Percentiles rank a stretch among this genome's conserved stretches.
phyloP scores from a whole-genome alignment of 2,113 vertebrate species.

The Neogobius melanostomus region DNA sequence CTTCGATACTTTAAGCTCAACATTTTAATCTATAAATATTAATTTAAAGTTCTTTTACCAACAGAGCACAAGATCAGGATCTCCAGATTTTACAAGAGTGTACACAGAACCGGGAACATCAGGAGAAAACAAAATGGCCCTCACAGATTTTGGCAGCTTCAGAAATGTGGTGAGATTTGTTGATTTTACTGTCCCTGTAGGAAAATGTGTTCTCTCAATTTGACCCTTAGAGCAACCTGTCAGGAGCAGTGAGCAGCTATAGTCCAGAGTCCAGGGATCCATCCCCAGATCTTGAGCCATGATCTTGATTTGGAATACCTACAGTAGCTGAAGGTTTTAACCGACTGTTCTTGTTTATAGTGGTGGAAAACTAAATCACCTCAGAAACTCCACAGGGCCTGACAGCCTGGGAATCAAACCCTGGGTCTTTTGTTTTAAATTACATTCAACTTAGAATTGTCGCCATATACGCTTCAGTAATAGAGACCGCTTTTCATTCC shows the following conservation, averaged over 20 bases:
- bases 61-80: constrained; percentile 53
- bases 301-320: too few relatives aligned
- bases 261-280: too few relatives aligned
- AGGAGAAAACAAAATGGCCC: constrained; percentile 78
- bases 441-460: neutral
- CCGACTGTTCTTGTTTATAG: too few relatives aligned
- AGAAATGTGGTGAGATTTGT: constrained; percentile 77
- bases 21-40: neutral
- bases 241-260: too few relatives aligned
- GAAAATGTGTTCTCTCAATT: too few relatives aligned
- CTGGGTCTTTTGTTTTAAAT: neutral
- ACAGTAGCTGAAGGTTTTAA: too few relatives aligned
- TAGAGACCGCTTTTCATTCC: constrained; percentile 24
- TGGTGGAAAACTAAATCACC: too few relatives aligned
- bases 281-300: neutral
- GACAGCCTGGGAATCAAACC: too few relatives aligned
- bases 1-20: neutral
- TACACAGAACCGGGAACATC: constrained; percentile 66
- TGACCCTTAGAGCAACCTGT: too few relatives aligned
- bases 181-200: too few relatives aligned
- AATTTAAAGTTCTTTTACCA: neutral
- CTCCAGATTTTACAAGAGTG: constrained; percentile 61
- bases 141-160: constrained; percentile 77
- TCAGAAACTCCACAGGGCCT: too few relatives aligned
- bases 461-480: neutral